Evolutionary conservation across 2,113 vertebrate species (phyloP).

Genomic region (Hydrolagus affinis): DNA sequence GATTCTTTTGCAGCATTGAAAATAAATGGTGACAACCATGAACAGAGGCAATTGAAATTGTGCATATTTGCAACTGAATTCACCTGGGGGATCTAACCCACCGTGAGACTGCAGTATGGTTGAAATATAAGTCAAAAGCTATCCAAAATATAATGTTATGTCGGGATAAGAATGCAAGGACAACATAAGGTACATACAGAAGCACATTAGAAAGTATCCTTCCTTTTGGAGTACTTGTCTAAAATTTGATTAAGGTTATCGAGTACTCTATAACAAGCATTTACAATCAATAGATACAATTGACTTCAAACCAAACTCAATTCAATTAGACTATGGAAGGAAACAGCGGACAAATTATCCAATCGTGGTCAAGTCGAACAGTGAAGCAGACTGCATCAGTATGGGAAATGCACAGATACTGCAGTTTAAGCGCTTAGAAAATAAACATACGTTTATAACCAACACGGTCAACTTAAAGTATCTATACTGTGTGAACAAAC

Average conservation of each 20-base stretch:
- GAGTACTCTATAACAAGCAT: slow-evolving; percentile 19
- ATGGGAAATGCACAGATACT: no score
- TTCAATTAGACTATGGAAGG: slow-evolving; percentile 17
- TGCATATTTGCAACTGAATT: no score
- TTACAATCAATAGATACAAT: slow-evolving; percentile 22
- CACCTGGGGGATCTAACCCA: neutral
- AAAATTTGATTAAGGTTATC: slow-evolving; percentile 14
- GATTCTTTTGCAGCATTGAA: neutral
- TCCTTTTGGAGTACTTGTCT: neutral
- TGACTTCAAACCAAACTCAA: slow-evolving; percentile 6
- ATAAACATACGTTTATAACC: no score
- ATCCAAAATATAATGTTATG: neutral
- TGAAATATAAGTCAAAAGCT: neutral
- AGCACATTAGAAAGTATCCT: slow-evolving; percentile 4
- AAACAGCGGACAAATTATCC: neutral
- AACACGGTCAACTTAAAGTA: no score
- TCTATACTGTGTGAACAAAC: no score
- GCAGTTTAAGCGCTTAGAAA: no score
- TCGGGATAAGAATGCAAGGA: neutral
- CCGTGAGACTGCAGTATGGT: slow-evolving; percentile 4
- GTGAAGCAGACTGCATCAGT: no score
- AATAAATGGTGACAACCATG: neutral
- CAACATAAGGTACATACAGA: neutral
- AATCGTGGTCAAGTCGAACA: no score
- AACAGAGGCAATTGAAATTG: no score